Conservation (phyloP, 2,113 vertebrate genomes). For the Megalops atlanticus region DNA sequence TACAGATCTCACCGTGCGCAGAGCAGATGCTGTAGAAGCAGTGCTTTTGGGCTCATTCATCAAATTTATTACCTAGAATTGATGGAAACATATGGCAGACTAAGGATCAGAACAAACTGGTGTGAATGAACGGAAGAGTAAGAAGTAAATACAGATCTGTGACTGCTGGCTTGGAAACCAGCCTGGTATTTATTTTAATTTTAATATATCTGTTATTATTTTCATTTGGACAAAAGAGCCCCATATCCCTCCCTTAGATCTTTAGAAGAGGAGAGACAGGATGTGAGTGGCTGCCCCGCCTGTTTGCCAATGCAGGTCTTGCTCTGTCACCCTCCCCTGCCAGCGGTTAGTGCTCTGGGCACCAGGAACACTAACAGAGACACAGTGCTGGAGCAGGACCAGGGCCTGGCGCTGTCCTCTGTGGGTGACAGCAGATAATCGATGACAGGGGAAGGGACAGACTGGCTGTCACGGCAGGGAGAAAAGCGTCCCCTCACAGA, state of each 20-base stretch:
- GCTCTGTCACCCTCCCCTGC: neutral
- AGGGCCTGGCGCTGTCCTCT: neutral
- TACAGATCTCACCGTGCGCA: neutral
- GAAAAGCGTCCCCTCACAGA: neutral
- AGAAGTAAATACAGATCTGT: conserved; percentile 10
- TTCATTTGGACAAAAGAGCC: conserved; percentile 68
- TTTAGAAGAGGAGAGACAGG: neutral
- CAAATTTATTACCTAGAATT: neutral
- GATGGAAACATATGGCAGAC: neutral
- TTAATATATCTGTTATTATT: conserved; percentile 37
- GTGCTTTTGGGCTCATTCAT: conserved; percentile 38
- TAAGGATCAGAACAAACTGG: neutral
- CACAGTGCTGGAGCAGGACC: neutral
- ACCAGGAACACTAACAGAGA: too few species aligned
- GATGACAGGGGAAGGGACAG: neutral
- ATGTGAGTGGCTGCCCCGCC: neutral
- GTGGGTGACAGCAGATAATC: neutral
- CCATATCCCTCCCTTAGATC: conserved; percentile 58
- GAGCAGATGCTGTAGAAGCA: conserved; percentile 37
- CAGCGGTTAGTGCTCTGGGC: neutral
- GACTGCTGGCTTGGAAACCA: conserved; percentile 61
- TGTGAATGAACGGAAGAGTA: neutral
- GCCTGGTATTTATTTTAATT: conserved; percentile 55
- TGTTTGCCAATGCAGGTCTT: neutral
- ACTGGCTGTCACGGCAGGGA: neutral